Base-by-base conservation (phyloP, 2,113 vertebrate species). In the Semicossyphus pulcher region DNA sequence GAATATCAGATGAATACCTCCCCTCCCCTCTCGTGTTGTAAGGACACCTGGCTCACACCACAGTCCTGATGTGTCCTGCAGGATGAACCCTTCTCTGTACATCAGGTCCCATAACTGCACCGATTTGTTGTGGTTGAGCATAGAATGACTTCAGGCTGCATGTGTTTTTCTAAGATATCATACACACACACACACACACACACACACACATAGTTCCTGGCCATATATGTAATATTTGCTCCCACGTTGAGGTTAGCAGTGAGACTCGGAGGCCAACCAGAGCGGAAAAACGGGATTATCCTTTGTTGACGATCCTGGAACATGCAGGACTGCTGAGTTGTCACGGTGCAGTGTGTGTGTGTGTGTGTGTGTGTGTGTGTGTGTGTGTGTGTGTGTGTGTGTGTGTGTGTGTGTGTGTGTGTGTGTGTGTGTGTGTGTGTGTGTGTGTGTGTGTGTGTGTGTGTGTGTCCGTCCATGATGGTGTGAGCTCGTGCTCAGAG, bases 261-360 rank as follows among this genome's bases (percentile, higher is more conserved):
- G 41, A 63, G 11, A 18, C 20, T 23, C 25, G 21, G 54, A 25
- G 23, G 7, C 31, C 7, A 47, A 23, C 25, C 18, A 21, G n/a
- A 36, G 52, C 31, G 29, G 34, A 44, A 0, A 28, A 39, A 39
- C 1, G 16, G 23, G 47, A 76, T 45, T 37, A 2, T 21, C 5
- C 10, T 52, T n/a, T 26, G 59, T 7, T 29, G 65, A 47, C 18
- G 52, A 15, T 25, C 42, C 15, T 60, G 11, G 2, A 52, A 44
- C 31, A 5, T 29, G 20, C 73, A 44, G 18, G 74, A 73, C 65
- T 44, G 76, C 70, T 62, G 71, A 65, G 57, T 36, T 34, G 11
- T 37, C 58, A 12, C 26, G 3, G 29, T 37, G 48, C 59, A 26
- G 45, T 12, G 18, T 39, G 25, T 65, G 41, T 44, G 41, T n/a